These are phyloP conservation scores for Egretta garzetta DNA, from an alignment of 2,113 vertebrate species.

Conservation along the genomic window DNA sequence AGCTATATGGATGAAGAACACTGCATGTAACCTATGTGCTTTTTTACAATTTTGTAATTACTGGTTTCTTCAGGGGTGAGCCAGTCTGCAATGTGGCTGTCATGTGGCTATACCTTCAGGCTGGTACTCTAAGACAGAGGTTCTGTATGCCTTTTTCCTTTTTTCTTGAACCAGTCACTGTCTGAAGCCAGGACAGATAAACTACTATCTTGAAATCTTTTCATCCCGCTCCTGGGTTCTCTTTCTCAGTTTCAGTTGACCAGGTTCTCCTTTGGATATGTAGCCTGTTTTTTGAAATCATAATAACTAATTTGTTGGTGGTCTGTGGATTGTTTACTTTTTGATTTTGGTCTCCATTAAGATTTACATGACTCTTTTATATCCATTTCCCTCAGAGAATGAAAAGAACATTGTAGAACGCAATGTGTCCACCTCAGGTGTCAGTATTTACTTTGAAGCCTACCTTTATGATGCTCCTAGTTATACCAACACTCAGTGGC, in stretches of 20 bases:
- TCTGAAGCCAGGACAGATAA: neutral
- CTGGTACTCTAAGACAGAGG: neutral
- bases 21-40: neutral
- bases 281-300: neutral
- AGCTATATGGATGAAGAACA: neutral
- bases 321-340: neutral
- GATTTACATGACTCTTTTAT: neutral
- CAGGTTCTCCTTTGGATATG: neutral
- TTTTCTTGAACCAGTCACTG: neutral
- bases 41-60: neutral
- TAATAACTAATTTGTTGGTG: neutral
- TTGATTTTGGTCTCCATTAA: neutral
- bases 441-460: conserved; percentile 96
- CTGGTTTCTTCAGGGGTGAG: neutral
- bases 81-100: neutral
- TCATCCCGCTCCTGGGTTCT: neutral
- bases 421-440: conserved; percentile 95
- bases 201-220: neutral
- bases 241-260: neutral
- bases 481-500: conserved; percentile 88
- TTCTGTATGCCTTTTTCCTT: neutral
- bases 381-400: conserved; percentile 79
- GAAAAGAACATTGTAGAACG: conserved; percentile 95
- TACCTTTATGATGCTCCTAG: conserved; percentile 92
- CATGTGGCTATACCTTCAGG: neutral